Evolutionary conservation across 2,113 vertebrate species (phyloP).

Genomic region (Mugil cephalus): DNA sequence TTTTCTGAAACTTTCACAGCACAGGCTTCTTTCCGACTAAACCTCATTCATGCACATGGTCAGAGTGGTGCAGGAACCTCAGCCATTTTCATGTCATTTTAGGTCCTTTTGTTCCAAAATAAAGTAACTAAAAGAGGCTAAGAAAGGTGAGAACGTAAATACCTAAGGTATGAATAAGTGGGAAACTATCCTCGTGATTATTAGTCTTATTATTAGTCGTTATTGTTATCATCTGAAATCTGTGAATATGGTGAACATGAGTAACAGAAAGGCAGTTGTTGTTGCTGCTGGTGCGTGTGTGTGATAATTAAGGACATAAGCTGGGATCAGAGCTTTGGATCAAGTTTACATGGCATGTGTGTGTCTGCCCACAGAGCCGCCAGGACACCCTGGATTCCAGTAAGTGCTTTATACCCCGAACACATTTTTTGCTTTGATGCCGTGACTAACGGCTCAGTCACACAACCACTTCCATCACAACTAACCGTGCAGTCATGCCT

Average conservation of each 20-base stretch:
- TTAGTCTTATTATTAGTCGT: too few species aligned
- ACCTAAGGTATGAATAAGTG: too few species aligned
- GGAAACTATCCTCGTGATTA: too few species aligned
- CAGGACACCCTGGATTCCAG: constrained; percentile 67
- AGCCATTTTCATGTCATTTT: too few species aligned
- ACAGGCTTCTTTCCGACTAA: too few species aligned
- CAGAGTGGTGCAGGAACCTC: too few species aligned
- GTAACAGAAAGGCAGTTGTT: constrained; percentile 10
- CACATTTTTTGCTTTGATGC: constrained; percentile 69
- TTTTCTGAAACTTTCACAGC: too few species aligned
- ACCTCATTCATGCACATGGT: too few species aligned
- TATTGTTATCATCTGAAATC: too few species aligned
- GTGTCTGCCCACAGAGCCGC: constrained; percentile 53
- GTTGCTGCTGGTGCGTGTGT: not conserved
- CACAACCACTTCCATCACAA: constrained; percentile 72
- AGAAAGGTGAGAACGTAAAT: too few species aligned
- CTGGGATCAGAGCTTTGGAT: constrained; percentile 51
- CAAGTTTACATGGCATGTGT: constrained; percentile 34
- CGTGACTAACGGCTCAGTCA: constrained; percentile 70
- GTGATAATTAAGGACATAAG: constrained; percentile 48
- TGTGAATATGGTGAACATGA: not conserved
- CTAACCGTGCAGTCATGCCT: constrained; percentile 36
- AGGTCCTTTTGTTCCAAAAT: too few species aligned
- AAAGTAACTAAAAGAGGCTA: too few species aligned
- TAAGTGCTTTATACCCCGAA: constrained; percentile 64